Base-by-base conservation (phyloP, 2,113 vertebrate genomes). In the Phrynosoma blainvillii region DNA sequence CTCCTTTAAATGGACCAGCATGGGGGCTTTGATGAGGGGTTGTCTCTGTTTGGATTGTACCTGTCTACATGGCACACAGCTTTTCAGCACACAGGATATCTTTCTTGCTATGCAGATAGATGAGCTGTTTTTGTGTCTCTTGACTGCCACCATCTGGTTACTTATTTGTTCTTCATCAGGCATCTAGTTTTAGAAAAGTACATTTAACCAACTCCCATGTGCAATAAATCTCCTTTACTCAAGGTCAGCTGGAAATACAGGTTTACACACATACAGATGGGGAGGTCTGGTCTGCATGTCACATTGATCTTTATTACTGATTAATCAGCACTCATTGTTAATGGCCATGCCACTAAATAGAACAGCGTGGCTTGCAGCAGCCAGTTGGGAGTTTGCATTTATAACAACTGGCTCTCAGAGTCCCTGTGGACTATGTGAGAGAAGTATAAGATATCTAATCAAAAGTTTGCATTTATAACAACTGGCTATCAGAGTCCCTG, bases 91-190 rank as follows among this genome's bases (percentile, higher is more conserved):
- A 87, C 54, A 30, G 9, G 23, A 65, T 27, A 42, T 82, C 59
- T 30, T 77, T 78, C 42, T 14, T 68, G 12, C 30, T 83, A 30
- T 82, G 42, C n/a, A 79, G 10, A 6, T 1, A 87, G 3, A 18
- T 65, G 20, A 11, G 42, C 20, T 2, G 89, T 91, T 90, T 86
- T 56, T 0, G 3, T 87, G 76, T 84, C 85, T 90, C 91, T 93
- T 89, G 71, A 91, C 87, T 95, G 94, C 95, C 95, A 94, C 85
- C 95, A 91, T 87, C 90, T 93, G 95, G 92, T 66, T 65, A 92
- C 76, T 80, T 4, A 2, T 8, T 11, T 0, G 18, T 79, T 77
- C 20, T 1, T 40, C 18, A 52, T 47, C n/a, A 54, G 36, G 27
- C 13, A 68, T 40, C 56, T 52, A 21, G 62, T 65, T 85, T 85